Evolutionary conservation across 2,797 vertebrate genomes (phyloP).

Genomic region (Arctocebus calabarensis): DNA sequence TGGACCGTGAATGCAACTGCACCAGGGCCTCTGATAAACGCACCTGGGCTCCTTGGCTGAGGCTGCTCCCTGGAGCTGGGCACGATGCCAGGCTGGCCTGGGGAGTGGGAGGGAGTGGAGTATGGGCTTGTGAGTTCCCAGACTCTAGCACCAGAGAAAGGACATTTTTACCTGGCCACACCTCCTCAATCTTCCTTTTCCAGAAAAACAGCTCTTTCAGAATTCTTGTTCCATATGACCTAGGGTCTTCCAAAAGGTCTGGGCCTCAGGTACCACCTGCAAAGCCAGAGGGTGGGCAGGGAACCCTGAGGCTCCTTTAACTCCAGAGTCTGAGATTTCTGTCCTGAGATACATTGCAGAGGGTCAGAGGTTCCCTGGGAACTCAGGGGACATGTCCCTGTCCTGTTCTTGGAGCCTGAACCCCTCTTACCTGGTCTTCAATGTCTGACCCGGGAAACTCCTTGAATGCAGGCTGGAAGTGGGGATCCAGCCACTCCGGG

Average conservation of each 20-base stretch:
- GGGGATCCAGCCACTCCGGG: background rate
- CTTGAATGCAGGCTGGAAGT: background rate
- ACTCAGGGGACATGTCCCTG: background rate
- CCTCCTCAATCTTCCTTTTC: background rate
- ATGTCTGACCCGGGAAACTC: background rate
- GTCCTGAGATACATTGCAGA: background rate
- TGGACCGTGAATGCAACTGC: background rate
- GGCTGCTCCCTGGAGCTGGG: background rate
- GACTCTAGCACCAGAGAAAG: background rate
- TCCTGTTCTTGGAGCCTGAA: background rate
- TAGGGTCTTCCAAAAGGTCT: background rate
- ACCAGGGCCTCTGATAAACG: background rate
- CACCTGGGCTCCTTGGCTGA: rapidly evolving
- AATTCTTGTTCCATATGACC: background rate
- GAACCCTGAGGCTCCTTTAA: background rate
- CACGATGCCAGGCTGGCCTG: background rate
- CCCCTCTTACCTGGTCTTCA: rapidly evolving
- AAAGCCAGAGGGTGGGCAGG: background rate
- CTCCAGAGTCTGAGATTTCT: background rate
- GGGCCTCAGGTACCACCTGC: background rate
- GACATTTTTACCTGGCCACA: rapidly evolving
- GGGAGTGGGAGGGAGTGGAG: no score
- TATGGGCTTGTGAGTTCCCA: background rate
- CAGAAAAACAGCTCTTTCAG: background rate
- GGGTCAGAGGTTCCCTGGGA: background rate